These are phyloP conservation scores for Odontesthes bonariensis DNA, from an alignment of 2,113 vertebrate species.

Conservation along the genomic window DNA sequence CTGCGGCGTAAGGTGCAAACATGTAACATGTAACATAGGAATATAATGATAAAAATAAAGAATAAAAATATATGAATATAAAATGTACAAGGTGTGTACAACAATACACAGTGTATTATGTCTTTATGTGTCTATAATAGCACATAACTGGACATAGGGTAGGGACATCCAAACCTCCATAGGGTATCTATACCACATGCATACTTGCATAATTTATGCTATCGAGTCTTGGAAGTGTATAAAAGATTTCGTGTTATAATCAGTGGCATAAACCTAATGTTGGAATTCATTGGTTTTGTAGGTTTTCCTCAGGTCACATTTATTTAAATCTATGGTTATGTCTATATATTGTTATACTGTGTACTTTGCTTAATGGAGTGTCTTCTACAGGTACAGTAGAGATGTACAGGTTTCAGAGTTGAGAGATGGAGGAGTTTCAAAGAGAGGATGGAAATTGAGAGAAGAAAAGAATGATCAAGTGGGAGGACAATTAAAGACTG, in stretches of 20 bases:
- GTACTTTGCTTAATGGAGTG: constrained; percentile 31
- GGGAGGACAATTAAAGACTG: constrained; percentile 16
- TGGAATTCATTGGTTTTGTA: constrained; percentile 28
- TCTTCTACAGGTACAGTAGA: constrained; percentile 36
- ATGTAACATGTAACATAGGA: too few relatives aligned
- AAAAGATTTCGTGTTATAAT: constrained; percentile 36
- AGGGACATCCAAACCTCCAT: constrained; percentile 28
- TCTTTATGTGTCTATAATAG: constrained; percentile 15
- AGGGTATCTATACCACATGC: constrained; percentile 23
- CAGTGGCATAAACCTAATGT: constrained; percentile 23
- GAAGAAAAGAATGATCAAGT: constrained; percentile 7
- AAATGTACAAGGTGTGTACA: too few relatives aligned
- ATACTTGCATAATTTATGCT: constrained; percentile 34
- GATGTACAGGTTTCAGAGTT: constrained; percentile 3
- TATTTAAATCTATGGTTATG: constrained; percentile 22
- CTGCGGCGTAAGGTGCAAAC: too few relatives aligned
- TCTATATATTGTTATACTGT: constrained; percentile 3
- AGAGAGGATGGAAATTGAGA: neutral
- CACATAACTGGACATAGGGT: constrained; percentile 49
- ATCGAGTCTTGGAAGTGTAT: constrained; percentile 33
- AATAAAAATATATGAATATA: too few relatives aligned
- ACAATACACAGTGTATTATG: too few relatives aligned
- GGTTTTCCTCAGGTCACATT: constrained; percentile 15
- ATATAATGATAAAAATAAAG: too few relatives aligned
- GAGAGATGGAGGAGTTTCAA: constrained; percentile 19